phyloP scores from a whole-genome alignment of 2,888 invertebrate genomes.

The Chironomus riparius region DNA sequence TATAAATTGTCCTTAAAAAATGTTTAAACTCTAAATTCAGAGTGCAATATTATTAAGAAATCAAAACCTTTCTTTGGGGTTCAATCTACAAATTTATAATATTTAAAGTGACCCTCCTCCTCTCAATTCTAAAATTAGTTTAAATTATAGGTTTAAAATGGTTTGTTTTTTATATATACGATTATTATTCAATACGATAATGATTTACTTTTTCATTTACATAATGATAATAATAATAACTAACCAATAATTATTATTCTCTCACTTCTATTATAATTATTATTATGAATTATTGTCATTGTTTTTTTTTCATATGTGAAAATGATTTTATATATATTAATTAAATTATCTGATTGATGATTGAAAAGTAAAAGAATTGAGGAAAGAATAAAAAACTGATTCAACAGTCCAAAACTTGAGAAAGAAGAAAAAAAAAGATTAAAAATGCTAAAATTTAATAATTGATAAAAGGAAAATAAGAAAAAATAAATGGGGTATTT shows the following conservation, averaged over 20 bases:
- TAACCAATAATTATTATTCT: not conserved
- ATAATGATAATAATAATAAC: not conserved
- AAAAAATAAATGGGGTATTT: not conserved
- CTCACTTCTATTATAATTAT: not conserved
- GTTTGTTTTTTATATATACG: not conserved
- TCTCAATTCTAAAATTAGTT: not conserved
- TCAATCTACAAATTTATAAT: too few species aligned
- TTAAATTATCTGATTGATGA: not conserved
- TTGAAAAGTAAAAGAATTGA: not conserved
- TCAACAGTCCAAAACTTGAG: not conserved
- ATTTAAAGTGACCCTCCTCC: too few species aligned
- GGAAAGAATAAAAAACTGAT: not conserved
- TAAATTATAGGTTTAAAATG: not conserved
- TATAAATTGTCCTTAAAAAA: too few species aligned
- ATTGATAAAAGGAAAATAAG: not conserved
- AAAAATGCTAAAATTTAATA: conserved; percentile 1
- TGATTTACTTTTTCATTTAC: not conserved
- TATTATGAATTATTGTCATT: not conserved
- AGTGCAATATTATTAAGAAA: too few species aligned
- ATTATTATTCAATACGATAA: not conserved
- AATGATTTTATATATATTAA: not conserved
- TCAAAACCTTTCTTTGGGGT: too few species aligned
- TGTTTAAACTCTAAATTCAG: too few species aligned
- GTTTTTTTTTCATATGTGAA: conserved; percentile 1
- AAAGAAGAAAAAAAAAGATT: not conserved